Percentiles rank a stretch among this genome's conserved stretches.
These are phyloP conservation scores for Ormyrus nitidulus DNA, from an alignment of 2,888 invertebrate species.

Conservation along the genomic window DNA sequence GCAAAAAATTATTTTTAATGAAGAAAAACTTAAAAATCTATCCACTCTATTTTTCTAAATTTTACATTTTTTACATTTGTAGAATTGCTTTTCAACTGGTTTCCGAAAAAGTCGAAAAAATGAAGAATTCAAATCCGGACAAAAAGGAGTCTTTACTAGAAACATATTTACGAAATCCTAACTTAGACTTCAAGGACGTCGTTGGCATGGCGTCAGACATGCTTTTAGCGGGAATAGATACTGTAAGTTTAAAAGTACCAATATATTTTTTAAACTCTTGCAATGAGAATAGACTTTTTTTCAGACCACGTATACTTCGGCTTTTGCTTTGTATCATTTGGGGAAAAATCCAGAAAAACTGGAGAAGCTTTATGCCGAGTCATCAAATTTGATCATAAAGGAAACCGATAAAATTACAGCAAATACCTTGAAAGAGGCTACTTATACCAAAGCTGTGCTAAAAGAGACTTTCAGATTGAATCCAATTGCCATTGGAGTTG, in stretches of 20 bases:
- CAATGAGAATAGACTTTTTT: conserved; percentile 56
- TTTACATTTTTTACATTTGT: conserved; percentile 54
- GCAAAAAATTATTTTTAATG: background rate
- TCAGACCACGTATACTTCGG: conserved; percentile 86
- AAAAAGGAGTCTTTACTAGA: conserved; percentile 79
- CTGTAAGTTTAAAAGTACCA: conserved; percentile 77
- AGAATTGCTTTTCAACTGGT: conserved; percentile 83
- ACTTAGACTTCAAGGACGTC: conserved; percentile 86
- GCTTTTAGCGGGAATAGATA: conserved; percentile 90
- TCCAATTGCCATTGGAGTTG: conserved; percentile 90
- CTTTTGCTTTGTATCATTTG: conserved; percentile 88
- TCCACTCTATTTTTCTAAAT: background rate
- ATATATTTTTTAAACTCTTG: background rate
- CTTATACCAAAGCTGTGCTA: conserved; percentile 86
- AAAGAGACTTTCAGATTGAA: conserved; percentile 90
- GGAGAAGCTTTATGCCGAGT: conserved; percentile 82
- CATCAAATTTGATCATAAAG: conserved; percentile 77
- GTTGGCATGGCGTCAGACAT: conserved; percentile 90
- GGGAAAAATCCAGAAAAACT: conserved; percentile 84
- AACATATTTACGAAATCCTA: conserved; percentile 82
- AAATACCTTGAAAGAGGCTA: conserved; percentile 80
- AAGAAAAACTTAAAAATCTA: background rate
- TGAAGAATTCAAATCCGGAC: conserved; percentile 68
- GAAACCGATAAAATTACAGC: conserved; percentile 77
- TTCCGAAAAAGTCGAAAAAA: conserved; percentile 77